Conservation (phyloP, 2,113 vertebrate species). For the Elgaria multicarinata region DNA sequence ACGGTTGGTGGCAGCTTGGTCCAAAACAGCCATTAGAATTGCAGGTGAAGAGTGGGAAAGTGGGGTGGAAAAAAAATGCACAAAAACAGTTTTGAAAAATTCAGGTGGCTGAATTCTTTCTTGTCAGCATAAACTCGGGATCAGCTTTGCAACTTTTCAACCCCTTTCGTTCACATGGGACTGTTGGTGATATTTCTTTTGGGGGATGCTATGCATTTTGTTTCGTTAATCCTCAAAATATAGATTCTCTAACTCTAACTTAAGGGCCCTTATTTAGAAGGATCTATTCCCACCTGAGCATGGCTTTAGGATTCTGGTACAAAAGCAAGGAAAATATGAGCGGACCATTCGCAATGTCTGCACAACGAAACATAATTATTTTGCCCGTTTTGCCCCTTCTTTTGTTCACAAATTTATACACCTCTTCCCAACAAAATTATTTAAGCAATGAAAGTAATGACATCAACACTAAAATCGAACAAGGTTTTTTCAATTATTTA, state of each 20-base stretch:
- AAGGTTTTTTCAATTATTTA: too few species aligned
- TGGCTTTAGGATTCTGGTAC: background rate
- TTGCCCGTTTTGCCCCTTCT: background rate
- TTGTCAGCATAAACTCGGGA: too few species aligned
- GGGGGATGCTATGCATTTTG: too few species aligned
- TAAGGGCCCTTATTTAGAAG: background rate
- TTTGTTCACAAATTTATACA: background rate
- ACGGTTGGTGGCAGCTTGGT: background rate
- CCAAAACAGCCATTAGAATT: conserved; percentile 2
- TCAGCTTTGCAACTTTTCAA: background rate
- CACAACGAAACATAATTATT: background rate
- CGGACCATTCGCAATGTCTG: background rate
- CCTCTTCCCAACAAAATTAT: too few species aligned
- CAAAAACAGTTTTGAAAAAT: background rate
- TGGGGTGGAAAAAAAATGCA: background rate
- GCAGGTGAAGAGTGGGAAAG: accelerated
- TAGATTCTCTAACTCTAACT: background rate
- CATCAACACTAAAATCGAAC: too few species aligned
- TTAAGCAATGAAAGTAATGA: too few species aligned
- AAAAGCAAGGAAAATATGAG: background rate
- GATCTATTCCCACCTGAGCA: background rate
- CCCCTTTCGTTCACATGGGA: background rate
- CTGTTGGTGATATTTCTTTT: background rate
- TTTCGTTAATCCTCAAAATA: background rate
- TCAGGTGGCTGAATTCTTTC: background rate